phyloP scores from a whole-genome alignment of 2,888 invertebrate genomes.

The Cryptus viduatorius region DNA sequence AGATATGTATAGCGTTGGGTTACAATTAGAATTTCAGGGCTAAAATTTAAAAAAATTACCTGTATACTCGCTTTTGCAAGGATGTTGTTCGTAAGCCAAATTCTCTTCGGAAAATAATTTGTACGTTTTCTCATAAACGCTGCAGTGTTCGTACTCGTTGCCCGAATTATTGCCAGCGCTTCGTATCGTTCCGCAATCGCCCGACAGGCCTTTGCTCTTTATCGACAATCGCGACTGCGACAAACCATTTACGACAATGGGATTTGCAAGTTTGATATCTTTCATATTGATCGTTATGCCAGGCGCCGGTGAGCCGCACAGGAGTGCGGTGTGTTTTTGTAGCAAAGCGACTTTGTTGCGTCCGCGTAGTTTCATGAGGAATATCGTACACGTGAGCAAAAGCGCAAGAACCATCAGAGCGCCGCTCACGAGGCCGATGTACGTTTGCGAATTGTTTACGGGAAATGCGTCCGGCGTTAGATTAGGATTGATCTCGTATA shows the following conservation, averaged over 20 bases:
- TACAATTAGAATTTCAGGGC: too few species aligned
- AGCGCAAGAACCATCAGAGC: slow-evolving; percentile 89
- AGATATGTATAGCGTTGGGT: too few species aligned
- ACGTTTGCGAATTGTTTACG: slow-evolving; percentile 87
- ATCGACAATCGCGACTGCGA: slow-evolving; percentile 86
- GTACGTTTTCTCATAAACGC: slow-evolving; percentile 80
- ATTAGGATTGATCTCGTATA: slow-evolving; percentile 74
- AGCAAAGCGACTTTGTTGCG: slow-evolving; percentile 88
- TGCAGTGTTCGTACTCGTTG: slow-evolving; percentile 79
- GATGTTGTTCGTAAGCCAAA: slow-evolving; percentile 64
- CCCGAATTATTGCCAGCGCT: slow-evolving; percentile 86
- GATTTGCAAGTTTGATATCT: slow-evolving; percentile 87
- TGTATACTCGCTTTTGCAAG: slow-evolving; percentile 86
- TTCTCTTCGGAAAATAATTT: slow-evolving; percentile 79
- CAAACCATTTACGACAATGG: slow-evolving; percentile 87
- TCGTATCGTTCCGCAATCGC: slow-evolving; percentile 81
- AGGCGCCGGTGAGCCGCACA: slow-evolving; percentile 87
- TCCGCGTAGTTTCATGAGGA: slow-evolving; percentile 89
- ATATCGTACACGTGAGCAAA: slow-evolving; percentile 88
- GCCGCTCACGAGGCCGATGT: slow-evolving; percentile 87
- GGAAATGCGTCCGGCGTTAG: slow-evolving; percentile 87
- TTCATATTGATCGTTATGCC: slow-evolving; percentile 88
- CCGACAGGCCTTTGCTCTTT: slow-evolving; percentile 81
- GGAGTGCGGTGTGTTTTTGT: slow-evolving; percentile 88
- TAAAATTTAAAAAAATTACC: slow-evolving; percentile 73